Conservation (phyloP, 1,140 invertebrate species). For the Oncopeltus fasciatus region DNA sequence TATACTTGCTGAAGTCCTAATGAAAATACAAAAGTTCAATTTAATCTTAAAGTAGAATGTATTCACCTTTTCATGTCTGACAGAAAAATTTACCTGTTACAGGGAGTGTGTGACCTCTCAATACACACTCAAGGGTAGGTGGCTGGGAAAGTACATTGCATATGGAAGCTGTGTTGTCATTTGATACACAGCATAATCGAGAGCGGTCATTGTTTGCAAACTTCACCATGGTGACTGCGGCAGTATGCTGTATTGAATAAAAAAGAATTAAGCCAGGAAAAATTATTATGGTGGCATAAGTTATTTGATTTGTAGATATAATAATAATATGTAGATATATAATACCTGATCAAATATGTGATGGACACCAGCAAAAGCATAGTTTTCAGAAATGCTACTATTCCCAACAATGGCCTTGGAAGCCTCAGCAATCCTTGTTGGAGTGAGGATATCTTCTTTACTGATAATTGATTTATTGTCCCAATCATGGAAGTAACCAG, state of each 20-base stretch:
- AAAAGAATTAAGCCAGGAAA: no score
- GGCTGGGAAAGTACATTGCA: slow-evolving; percentile 57
- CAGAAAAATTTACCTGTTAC: slow-evolving; percentile 60
- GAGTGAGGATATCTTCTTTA: slow-evolving; percentile 30
- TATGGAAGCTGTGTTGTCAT: slow-evolving; percentile 65
- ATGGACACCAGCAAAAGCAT: slow-evolving; percentile 72
- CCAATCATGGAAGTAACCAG: background rate
- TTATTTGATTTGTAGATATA: background rate
- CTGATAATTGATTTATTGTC: background rate
- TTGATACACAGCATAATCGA: slow-evolving; percentile 61
- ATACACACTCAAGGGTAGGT: slow-evolving; percentile 51
- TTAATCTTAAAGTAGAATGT: background rate
- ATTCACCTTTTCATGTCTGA: background rate
- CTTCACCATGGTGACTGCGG: slow-evolving; percentile 64
- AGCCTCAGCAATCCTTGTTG: slow-evolving; percentile 35
- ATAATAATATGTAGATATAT: background rate
- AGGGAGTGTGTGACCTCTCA: slow-evolving; percentile 58
- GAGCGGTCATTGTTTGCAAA: slow-evolving; percentile 80
- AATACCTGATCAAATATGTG: slow-evolving; percentile 68
- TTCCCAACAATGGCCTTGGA: slow-evolving; percentile 40
- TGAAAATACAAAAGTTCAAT: background rate
- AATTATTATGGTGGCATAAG: no score
- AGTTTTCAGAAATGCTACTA: slow-evolving; percentile 59
- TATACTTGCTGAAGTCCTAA: no score
- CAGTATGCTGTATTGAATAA: slow-evolving; percentile 52